Percentiles rank a stretch among this genome's conserved stretches.
Evolutionary conservation across 2,797 vertebrate species (phyloP).

Genomic region (Pelodytes ibericus): DNA sequence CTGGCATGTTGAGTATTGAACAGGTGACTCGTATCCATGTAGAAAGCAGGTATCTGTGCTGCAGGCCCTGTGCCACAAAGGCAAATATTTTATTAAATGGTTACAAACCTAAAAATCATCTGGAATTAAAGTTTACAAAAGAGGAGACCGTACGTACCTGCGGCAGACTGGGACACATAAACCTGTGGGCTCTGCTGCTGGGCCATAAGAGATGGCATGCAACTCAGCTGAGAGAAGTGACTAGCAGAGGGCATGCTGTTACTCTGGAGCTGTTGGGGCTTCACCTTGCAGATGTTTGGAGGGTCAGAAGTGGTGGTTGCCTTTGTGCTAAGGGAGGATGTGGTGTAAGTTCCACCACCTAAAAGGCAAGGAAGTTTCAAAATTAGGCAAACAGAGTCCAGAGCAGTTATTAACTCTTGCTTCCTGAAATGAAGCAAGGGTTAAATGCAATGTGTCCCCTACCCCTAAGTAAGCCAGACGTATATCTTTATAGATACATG

Average conservation of each 20-base stretch:
- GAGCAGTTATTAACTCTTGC: no score
- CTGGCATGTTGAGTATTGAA: conserved; percentile 94
- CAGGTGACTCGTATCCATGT: conserved; percentile 97
- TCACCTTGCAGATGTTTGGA: conserved; percentile 98
- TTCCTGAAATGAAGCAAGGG: no score
- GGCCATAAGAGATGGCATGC: conserved; percentile 88
- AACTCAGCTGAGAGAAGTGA: conserved; percentile 94
- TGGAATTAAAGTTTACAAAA: not conserved
- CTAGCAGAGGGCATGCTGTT: conserved; percentile 82
- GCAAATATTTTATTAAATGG: not conserved
- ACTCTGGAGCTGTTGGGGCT: conserved; percentile 94
- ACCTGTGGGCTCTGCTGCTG: conserved; percentile 95
- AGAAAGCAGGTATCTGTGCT: conserved; percentile 97
- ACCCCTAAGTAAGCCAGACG: no score
- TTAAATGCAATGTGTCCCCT: no score
- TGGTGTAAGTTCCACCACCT: conserved; percentile 95
- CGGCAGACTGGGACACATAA: conserved; percentile 97
- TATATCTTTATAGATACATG: no score
- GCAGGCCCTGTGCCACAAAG: conserved; percentile 73
- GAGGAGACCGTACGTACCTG: conserved; percentile 82
- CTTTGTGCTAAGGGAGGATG: conserved; percentile 94
- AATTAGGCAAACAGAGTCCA: not conserved
- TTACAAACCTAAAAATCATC: no score
- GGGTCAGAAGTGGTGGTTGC: conserved; percentile 94
- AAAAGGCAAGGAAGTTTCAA: conserved; percentile 12